phyloP scores from a whole-genome alignment of 2,888 invertebrate species.

The Clivina fossor region DNA sequence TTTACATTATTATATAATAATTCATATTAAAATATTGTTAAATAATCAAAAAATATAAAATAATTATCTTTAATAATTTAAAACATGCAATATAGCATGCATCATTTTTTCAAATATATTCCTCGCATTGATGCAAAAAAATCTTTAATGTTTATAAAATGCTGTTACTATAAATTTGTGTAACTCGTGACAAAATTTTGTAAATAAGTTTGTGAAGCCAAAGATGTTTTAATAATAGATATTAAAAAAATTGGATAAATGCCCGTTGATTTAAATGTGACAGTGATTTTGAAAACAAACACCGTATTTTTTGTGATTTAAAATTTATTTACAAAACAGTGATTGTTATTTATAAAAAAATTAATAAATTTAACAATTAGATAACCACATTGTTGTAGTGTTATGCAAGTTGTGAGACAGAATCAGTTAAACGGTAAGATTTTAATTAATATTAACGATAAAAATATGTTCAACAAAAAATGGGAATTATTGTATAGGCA shows the following conservation, averaged over 20 bases:
- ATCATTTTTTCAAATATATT: too few species aligned
- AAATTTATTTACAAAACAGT: constrained; percentile 7
- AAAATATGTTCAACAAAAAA: background rate
- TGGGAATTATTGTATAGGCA: background rate
- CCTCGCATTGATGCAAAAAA: too few species aligned
- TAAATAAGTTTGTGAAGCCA: constrained; percentile 18
- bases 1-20: too few species aligned
- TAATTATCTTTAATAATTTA: too few species aligned
- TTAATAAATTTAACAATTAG: background rate
- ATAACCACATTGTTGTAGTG: constrained; percentile 5
- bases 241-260: constrained; percentile 19
- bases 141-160: too few species aligned
- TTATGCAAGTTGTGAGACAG: constrained; percentile 29
- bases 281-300: constrained; percentile 15
- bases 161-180: too few species aligned
- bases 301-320: constrained; percentile 3
- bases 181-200: too few species aligned
- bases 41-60: too few species aligned
- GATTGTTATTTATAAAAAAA: constrained; percentile 6
- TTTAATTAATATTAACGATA: constrained; percentile 1
- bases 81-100: constrained; percentile 23
- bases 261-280: constrained; percentile 17
- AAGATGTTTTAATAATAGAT: constrained; percentile 26
- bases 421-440: constrained; percentile 23
- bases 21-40: too few species aligned